Conservation (phyloP, 1,140 invertebrate species). For the Drosophila pseudoobscura region DNA sequence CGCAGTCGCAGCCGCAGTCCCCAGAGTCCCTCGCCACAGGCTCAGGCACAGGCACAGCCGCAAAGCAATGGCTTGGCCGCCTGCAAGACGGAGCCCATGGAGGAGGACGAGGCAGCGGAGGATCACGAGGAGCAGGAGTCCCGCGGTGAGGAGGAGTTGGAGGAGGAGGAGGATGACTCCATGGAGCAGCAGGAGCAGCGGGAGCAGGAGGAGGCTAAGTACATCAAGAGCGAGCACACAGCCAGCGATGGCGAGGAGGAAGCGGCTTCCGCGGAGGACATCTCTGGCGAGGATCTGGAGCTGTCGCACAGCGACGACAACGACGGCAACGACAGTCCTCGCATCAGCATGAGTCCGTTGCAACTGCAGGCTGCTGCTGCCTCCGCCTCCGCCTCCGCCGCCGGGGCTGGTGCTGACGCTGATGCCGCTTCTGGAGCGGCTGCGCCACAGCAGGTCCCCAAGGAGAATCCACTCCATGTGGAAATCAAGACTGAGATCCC, state of each 20-base stretch:
- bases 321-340: constrained; percentile 65
- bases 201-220: constrained; percentile 59
- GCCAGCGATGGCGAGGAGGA: constrained; percentile 64
- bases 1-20: constrained; percentile 19
- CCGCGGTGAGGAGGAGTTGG: constrained; percentile 27
- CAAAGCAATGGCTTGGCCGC: constrained; percentile 37
- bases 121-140: constrained; percentile 39
- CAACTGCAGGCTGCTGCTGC: constrained; percentile 46
- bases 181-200: constrained; percentile 39
- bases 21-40: constrained; percentile 24
- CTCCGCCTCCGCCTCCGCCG: not conserved
- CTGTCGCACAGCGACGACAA: constrained; percentile 71
- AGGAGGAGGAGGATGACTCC: constrained; percentile 36
- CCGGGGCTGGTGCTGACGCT: not conserved
- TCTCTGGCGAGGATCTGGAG: constrained; percentile 72
- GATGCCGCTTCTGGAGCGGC: constrained; percentile 35
- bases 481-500: constrained; percentile 84
- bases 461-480: constrained; percentile 84
- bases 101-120: constrained; percentile 65
- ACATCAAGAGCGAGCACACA: constrained; percentile 66
- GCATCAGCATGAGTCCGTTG: constrained; percentile 79
- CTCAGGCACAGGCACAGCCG: no score
- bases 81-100: constrained; percentile 77
- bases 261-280: constrained; percentile 46
- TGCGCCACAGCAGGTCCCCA: constrained; percentile 55